Conservation (phyloP, 2,888 invertebrate genomes). For the Drosophila meridionalis region DNA sequence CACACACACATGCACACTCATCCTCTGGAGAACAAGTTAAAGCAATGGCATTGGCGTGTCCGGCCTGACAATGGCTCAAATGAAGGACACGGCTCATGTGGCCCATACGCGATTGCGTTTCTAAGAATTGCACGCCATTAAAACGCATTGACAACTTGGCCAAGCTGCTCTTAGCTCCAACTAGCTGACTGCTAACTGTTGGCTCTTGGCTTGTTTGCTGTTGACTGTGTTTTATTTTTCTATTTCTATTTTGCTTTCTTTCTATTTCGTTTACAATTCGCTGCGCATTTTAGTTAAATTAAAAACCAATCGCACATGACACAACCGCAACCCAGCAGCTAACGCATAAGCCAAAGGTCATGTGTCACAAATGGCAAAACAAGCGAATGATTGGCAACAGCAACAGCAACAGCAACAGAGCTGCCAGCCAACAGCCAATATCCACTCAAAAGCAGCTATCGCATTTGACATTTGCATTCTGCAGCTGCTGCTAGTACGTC, state of each 20-base stretch:
- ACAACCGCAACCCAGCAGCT: slow-evolving; percentile 33
- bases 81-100: slow-evolving; percentile 59
- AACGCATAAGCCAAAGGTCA: slow-evolving; percentile 60
- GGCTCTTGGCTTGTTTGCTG: too few relatives aligned
- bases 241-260: neutral
- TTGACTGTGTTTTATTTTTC: neutral
- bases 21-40: slow-evolving; percentile 46
- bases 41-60: slow-evolving; percentile 66
- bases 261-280: slow-evolving; percentile 27
- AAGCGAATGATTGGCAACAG: slow-evolving; percentile 58
- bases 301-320: slow-evolving; percentile 72
- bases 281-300: slow-evolving; percentile 77
- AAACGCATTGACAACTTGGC: slow-evolving; percentile 63
- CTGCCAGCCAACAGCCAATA: slow-evolving; percentile 16
- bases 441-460: slow-evolving; percentile 15
- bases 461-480: slow-evolving; percentile 56
- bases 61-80: slow-evolving; percentile 64
- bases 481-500: neutral
- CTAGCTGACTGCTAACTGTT: slow-evolving; percentile 10
- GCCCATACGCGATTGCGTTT: slow-evolving; percentile 47
- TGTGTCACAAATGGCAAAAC: slow-evolving; percentile 50
- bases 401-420: slow-evolving; percentile 12
- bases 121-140: slow-evolving; percentile 71
- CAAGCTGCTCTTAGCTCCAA: slow-evolving; percentile 11
- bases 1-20: slow-evolving; percentile 15